Evolutionary conservation across 2,888 invertebrate species (phyloP), one percentile per base, ranked within the genome.

Genomic region (Scaptomyza cyrtandrae): DNA sequence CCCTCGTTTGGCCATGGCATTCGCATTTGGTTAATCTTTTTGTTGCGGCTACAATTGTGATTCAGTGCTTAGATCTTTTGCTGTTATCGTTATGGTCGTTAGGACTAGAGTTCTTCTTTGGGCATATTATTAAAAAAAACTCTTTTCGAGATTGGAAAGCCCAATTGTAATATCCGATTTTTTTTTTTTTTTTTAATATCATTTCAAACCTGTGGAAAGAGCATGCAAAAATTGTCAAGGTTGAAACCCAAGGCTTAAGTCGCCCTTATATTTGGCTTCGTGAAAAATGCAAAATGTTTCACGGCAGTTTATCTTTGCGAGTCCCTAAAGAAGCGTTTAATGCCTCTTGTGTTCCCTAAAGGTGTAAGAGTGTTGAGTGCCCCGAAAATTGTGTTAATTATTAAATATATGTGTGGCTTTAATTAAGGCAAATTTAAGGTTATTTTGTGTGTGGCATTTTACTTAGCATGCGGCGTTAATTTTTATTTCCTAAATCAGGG

Each of bases 281-380:
- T 53, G 3, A 57, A 71, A 69, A 74, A 72, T 70, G 58, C 55
- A 50, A 71, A 84, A 81, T 86, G 80, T 66, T 81, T 84, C 75
- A 86, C 68, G 80, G 78, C 78, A 66, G 86, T 85, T 85, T 86
- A 86, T 86, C 78, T 85, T 74, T 61, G 71, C 53, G 57, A 65
- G 52, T 54, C 65, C 75, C 61, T 66, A 83, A 75, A 84, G 86
- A 78, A 78, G 84, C 84, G 87, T 85, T 81, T 81, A 85, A 84
- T 81, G 80, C 74, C 74, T 48, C 41, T 35, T 43, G 57, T 29
- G 54, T 44, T 62, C 65, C 72, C 80, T 14, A 60, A 71, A 84
- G 80, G 83, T 84, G 83, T 74, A 76, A 86, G 83, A 74, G 78
- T 83, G 86, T 84, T 84, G 80, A 84, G 67, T 69, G 69, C 62